phyloP scores from a whole-genome alignment of 2,888 invertebrate genomes.

The Caenorhabditis japonica region DNA sequence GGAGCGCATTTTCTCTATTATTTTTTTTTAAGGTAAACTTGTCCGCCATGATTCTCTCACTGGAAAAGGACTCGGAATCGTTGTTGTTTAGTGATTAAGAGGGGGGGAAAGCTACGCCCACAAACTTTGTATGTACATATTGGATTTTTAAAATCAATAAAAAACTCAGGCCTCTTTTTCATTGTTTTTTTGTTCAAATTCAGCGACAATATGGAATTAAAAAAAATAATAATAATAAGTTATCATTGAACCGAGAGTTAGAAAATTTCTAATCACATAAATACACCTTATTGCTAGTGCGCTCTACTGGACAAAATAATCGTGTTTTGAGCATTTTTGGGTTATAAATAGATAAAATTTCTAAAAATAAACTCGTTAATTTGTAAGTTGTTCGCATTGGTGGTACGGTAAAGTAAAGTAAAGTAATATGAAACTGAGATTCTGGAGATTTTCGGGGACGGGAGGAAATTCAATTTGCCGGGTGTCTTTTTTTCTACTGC shows the following conservation, averaged over 20 bases:
- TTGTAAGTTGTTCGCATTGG: neutral
- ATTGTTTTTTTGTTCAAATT: conserved; percentile 2
- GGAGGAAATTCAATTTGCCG: no score
- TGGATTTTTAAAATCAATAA: no score
- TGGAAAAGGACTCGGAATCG: conserved; percentile 25
- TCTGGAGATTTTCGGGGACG: conserved; percentile 25
- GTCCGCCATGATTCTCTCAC: conserved; percentile 6
- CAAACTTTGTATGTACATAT: conserved; percentile 34
- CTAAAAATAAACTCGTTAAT: neutral
- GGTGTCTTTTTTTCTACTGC: no score
- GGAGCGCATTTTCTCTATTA: neutral
- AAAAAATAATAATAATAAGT: conserved; percentile 5
- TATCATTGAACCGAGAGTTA: neutral
- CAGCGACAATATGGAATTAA: conserved; percentile 1
- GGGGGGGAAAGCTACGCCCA: neutral
- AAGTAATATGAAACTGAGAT: conserved; percentile 21
- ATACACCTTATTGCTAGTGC: no score
- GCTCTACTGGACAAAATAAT: no score
- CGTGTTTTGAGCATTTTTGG: conserved; percentile 2
- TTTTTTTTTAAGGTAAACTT: neutral
- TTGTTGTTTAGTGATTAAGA: conserved; percentile 35
- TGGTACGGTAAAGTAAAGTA: neutral
- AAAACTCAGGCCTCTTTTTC: conserved; percentile 20
- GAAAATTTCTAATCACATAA: conserved; percentile 18
- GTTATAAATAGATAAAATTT: neutral